Conservation (phyloP, 2,113 vertebrate genomes). For the Oncorhynchus tshawytscha region DNA sequence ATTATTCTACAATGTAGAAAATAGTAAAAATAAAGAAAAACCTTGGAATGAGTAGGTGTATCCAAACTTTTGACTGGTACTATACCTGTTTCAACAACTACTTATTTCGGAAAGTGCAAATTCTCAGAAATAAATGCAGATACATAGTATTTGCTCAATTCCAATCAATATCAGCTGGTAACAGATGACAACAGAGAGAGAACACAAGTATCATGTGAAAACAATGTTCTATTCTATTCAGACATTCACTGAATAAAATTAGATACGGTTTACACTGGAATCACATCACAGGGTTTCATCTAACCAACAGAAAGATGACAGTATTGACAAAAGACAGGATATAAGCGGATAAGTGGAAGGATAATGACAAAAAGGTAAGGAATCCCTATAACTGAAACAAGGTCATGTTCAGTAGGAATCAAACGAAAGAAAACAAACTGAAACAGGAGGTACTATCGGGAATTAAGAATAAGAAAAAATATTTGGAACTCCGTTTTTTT, state of each 20-base stretch:
- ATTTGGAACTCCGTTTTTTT: not conserved
- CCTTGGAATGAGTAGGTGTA: too few relatives aligned
- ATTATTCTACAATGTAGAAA: too few relatives aligned
- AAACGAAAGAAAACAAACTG: not conserved
- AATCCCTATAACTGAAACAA: not conserved
- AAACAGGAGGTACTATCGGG: too few relatives aligned
- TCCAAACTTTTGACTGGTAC: too few relatives aligned
- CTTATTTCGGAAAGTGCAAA: too few relatives aligned
- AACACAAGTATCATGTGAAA: not conserved
- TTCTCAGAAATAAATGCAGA: not conserved
- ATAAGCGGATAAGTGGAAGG: not conserved
- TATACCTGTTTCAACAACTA: too few relatives aligned
- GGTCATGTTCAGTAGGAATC: not conserved
- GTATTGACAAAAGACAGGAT: not conserved
- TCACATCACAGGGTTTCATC: not conserved
- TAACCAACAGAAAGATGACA: not conserved
- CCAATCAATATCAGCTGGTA: not conserved
- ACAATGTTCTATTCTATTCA: slow-evolving; percentile 4
- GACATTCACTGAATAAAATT: not conserved
- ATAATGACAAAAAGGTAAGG: not conserved
- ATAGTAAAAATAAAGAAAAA: too few relatives aligned
- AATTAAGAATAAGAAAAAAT: too few relatives aligned
- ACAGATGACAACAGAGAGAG: not conserved
- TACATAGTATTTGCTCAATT: not conserved
- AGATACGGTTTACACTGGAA: not conserved